These are phyloP conservation scores for Semaprochilodus insignis DNA, from an alignment of 2,797 vertebrate genomes.

Conservation along the genomic window DNA sequence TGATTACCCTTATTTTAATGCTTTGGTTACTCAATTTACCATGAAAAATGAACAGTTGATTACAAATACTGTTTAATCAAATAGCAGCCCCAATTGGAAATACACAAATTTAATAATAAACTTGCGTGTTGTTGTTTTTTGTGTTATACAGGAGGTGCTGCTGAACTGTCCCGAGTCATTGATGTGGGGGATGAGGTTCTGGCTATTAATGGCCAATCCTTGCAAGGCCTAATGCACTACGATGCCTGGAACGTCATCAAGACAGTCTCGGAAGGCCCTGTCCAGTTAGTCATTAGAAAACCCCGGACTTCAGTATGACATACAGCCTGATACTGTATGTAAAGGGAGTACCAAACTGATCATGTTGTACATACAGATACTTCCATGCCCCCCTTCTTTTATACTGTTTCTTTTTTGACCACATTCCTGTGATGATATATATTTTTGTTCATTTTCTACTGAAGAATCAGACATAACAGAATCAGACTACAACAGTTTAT, in stretches of 20 bases:
- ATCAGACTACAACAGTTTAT: background rate
- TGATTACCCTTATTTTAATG: no score
- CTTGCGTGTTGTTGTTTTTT: background rate
- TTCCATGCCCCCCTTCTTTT: background rate
- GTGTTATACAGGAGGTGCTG: slow-evolving; percentile 83
- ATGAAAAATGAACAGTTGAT: no score
- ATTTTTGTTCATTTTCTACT: slow-evolving; percentile 18
- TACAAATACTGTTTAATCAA: no score
- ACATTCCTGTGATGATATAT: background rate
- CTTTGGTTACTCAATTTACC: no score
- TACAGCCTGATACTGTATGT: slow-evolving; percentile 3
- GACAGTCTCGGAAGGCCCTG: slow-evolving; percentile 85
- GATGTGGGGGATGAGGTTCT: slow-evolving; percentile 91
- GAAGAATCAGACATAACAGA: background rate
- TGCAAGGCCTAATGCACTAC: slow-evolving; percentile 89
- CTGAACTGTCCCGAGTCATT: slow-evolving; percentile 86
- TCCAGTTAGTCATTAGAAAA: slow-evolving; percentile 87
- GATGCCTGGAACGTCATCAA: slow-evolving; percentile 95
- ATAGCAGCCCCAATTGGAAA: no score
- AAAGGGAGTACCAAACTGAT: slow-evolving; percentile 47
- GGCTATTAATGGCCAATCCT: slow-evolving; percentile 85
- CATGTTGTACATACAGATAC: slow-evolving; percentile 26
- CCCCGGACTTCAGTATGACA: slow-evolving; percentile 78
- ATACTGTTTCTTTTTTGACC: slow-evolving; percentile 37
- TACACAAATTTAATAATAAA: background rate